These are phyloP conservation scores for Agrotis clavis DNA, from an alignment of 2,888 invertebrate species.

Conservation along the genomic window DNA sequence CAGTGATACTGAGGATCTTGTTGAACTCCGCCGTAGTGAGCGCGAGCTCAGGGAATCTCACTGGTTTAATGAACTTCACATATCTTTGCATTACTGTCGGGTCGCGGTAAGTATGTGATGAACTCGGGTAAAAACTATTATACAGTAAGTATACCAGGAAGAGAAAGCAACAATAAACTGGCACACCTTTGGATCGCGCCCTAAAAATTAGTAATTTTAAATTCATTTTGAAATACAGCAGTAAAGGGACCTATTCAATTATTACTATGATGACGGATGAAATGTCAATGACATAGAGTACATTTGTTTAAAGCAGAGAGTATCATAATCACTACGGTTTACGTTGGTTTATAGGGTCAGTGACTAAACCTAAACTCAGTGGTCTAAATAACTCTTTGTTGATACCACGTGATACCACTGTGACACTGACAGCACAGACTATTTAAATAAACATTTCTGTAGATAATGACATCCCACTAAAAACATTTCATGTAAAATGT, in stretches of 20 bases:
- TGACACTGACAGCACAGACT: no score
- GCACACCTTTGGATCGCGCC: slow-evolving; percentile 50
- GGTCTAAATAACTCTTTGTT: no score
- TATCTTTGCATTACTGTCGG: slow-evolving; percentile 53
- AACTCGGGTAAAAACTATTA: slow-evolving; percentile 18
- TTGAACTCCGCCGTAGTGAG: slow-evolving; percentile 37
- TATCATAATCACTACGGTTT: no score
- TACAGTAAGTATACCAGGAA: slow-evolving; percentile 41
- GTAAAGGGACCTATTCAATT: not conserved
- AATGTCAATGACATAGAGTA: not conserved
- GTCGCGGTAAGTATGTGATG: slow-evolving; percentile 1
- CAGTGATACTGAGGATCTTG: slow-evolving; percentile 54
- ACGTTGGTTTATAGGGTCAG: no score
- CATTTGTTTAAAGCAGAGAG: no score
- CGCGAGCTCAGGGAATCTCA: slow-evolving; percentile 4
- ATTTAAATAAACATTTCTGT: no score
- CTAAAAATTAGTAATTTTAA: slow-evolving; percentile 50
- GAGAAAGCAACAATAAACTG: slow-evolving; percentile 56
- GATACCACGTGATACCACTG: no score
- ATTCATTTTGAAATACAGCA: slow-evolving; percentile 45
- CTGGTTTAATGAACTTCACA: slow-evolving; percentile 44
- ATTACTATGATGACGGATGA: not conserved
- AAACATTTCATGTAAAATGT: no score
- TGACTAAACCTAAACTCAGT: no score
- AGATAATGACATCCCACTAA: no score